These are phyloP conservation scores for Pollimyrus isidori DNA, from an alignment of 2,113 vertebrate species.

Conservation along the genomic window DNA sequence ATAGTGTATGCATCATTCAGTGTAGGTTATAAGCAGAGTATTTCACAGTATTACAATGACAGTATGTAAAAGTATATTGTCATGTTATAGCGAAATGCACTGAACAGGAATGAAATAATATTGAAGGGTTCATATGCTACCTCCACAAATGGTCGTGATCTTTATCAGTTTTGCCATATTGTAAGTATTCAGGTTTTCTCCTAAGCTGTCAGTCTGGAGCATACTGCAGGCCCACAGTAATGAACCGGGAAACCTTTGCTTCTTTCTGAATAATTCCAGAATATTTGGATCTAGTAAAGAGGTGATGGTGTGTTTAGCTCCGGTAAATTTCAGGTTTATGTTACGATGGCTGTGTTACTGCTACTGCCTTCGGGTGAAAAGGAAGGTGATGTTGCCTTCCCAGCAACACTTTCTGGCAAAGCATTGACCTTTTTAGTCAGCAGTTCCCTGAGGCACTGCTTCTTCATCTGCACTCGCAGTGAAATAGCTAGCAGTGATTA, in stretches of 20 bases:
- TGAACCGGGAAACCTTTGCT: not conserved
- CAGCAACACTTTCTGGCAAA: constrained; percentile 7
- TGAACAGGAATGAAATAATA: not conserved
- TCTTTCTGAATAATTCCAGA: not conserved
- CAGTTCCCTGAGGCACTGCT: not conserved
- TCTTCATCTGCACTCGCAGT: constrained; percentile 1
- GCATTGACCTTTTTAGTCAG: constrained; percentile 8
- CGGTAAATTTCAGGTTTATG: not conserved
- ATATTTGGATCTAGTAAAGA: not conserved
- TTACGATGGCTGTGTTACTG: not conserved
- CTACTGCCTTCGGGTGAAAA: not conserved
- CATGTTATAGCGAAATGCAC: not conserved
- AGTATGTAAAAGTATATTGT: not conserved
- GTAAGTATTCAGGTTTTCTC: not conserved
- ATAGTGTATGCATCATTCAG: not conserved
- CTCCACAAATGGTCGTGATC: not conserved
- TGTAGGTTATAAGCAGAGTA: not conserved
- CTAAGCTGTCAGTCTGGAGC: not conserved
- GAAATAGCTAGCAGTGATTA: constrained; percentile 1
- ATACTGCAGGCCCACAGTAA: not conserved
- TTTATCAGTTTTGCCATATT: not conserved
- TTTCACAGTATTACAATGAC: not conserved
- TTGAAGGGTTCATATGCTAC: not conserved
- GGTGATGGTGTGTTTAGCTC: not conserved
- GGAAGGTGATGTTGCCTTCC: not conserved